Evolutionary conservation across 2,888 invertebrate species (phyloP).

Genomic region (Pyrgus malvae): DNA sequence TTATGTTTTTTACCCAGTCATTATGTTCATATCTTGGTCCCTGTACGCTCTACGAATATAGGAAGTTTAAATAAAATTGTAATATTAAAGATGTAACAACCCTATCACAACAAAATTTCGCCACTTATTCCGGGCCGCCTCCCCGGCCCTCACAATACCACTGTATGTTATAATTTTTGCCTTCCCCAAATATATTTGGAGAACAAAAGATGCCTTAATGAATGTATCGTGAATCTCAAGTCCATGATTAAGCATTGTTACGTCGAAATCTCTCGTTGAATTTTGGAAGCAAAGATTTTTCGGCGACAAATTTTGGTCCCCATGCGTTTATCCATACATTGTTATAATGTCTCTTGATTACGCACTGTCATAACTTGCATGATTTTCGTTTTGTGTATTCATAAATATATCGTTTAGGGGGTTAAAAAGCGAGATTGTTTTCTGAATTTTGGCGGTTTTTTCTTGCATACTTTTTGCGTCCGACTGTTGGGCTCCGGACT

Average conservation of each 20-base stretch:
- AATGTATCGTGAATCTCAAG: conserved; percentile 76
- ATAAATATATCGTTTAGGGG: neutral
- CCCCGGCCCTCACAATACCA: conserved; percentile 61
- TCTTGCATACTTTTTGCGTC: no score
- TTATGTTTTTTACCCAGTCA: no score
- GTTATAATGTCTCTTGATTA: neutral
- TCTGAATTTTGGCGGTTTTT: no score
- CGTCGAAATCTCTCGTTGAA: conserved; percentile 35
- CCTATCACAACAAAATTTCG: conserved; percentile 51
- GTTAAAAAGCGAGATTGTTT: no score
- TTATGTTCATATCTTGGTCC: no score
- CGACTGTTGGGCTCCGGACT: no score
- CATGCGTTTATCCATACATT: neutral
- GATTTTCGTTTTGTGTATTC: neutral
- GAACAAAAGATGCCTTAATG: conserved; percentile 77
- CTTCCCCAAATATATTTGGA: conserved; percentile 70
- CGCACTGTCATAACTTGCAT: neutral
- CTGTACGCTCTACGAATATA: no score
- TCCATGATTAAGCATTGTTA: conserved; percentile 79
- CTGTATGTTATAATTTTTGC: conserved; percentile 81
- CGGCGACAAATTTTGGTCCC: neutral
- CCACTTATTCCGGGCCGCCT: conserved; percentile 69
- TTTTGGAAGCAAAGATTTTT: conserved; percentile 11
- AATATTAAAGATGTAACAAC: conserved; percentile 40
- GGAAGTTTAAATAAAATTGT: neutral